phyloP scores from a whole-genome alignment of 2,888 invertebrate species.

The Lasioglossum leucozonium region DNA sequence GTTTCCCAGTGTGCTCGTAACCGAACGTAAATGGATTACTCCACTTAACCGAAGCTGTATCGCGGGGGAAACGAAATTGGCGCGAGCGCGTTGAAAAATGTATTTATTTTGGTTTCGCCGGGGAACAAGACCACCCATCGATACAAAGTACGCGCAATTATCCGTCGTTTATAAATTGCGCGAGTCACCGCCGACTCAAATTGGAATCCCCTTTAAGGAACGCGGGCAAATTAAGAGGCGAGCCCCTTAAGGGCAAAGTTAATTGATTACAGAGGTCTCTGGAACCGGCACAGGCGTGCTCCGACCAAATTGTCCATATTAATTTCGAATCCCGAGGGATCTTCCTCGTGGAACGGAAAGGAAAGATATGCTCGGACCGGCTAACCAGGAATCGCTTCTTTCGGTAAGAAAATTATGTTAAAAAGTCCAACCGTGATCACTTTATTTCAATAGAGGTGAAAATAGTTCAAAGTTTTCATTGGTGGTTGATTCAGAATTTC shows the following conservation, averaged over 20 bases:
- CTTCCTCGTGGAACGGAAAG: not conserved
- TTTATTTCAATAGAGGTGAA: not conserved
- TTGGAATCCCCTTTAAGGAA: conserved; percentile 1
- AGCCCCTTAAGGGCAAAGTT: not conserved
- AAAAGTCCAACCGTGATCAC: no score
- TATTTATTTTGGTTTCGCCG: not conserved
- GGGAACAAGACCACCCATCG: not conserved
- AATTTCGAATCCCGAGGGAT: conserved; percentile 5
- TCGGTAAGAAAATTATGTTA: no score
- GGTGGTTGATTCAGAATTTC: no score
- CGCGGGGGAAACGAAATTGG: not conserved
- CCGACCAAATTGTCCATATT: conserved; percentile 4
- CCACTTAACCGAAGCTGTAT: not conserved
- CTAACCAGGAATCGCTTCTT: not conserved
- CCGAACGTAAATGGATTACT: conserved; percentile 7
- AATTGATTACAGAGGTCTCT: conserved; percentile 13
- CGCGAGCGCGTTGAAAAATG: not conserved
- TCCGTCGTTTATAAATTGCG: conserved; percentile 20
- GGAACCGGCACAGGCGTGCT: not conserved
- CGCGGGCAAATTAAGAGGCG: conserved; percentile 16
- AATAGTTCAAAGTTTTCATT: no score
- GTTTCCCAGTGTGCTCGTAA: not conserved
- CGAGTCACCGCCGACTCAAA: not conserved
- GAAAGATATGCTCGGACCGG: not conserved
- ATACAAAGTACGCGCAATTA: not conserved